Conservation (phyloP, 2,797 vertebrate species). For the Coilia nasus region DNA sequence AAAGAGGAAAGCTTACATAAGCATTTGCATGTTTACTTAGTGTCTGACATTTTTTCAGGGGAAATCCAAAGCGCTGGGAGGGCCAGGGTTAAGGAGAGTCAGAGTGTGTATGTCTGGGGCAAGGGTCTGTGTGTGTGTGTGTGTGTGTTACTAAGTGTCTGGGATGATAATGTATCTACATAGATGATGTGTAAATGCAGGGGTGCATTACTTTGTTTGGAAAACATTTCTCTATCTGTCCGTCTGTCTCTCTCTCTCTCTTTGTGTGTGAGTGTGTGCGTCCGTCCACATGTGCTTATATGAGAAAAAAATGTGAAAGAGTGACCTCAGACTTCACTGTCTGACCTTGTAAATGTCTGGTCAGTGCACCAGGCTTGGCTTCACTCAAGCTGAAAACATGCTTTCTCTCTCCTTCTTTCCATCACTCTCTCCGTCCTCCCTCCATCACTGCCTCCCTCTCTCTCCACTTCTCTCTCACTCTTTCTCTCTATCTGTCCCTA, state of each 20-base stretch:
- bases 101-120: slow-evolving; percentile 38
- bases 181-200: background rate
- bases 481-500: background rate
- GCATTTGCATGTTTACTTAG: slow-evolving; percentile 58
- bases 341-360: slow-evolving; percentile 56
- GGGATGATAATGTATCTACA: background rate
- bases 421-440: background rate
- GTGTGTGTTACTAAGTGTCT: slow-evolving; percentile 36
- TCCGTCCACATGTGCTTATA: background rate
- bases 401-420: background rate
- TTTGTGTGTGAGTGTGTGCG: slow-evolving; percentile 2
- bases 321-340: slow-evolving; percentile 55
- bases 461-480: background rate
- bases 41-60: slow-evolving; percentile 48
- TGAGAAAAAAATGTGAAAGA: slow-evolving; percentile 53
- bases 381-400: slow-evolving; percentile 30
- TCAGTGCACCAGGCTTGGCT: slow-evolving; percentile 41
- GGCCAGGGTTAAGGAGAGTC: slow-evolving; percentile 41
- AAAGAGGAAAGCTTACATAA: slow-evolving; percentile 53
- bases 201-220: slow-evolving; percentile 11
- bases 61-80: slow-evolving; percentile 40
- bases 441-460: background rate
- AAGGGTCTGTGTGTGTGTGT: slow-evolving; percentile 36
- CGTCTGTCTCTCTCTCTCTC: background rate
- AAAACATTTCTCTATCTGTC: background rate